These are phyloP conservation scores for Oconnorella tubifera DNA, from an alignment of 2,888 invertebrate genomes.

Conservation along the genomic window DNA sequence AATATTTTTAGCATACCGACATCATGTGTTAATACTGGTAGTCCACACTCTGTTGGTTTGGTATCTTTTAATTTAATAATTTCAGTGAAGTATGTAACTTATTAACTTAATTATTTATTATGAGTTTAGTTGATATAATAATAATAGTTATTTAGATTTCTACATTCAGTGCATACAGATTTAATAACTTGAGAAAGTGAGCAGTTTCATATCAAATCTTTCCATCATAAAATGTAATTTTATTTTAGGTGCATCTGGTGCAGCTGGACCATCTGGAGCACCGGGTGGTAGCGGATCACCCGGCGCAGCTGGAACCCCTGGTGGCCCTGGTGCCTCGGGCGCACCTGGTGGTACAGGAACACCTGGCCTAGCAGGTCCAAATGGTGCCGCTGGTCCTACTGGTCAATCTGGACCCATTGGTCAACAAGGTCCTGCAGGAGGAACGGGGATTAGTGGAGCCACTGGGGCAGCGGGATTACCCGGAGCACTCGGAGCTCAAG, in stretches of 20 bases:
- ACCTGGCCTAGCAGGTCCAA: constrained; percentile 23
- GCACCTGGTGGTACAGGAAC: constrained; percentile 25
- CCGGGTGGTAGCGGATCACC: constrained; percentile 9
- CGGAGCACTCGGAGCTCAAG: constrained; percentile 1
- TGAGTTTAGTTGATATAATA: too few species aligned
- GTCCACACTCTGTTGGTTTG: too few species aligned
- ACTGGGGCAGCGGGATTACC: not conserved
- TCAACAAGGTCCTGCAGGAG: not conserved
- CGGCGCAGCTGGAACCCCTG: constrained; percentile 17
- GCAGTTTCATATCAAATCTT: too few species aligned
- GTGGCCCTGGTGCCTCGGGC: constrained; percentile 18
- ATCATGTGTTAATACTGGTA: too few species aligned
- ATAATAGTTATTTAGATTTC: too few species aligned
- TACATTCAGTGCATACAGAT: too few species aligned
- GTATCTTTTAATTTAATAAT: too few species aligned
- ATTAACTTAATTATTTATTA: too few species aligned
- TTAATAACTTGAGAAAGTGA: too few species aligned
- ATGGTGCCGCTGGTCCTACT: constrained; percentile 22
- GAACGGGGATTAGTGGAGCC: not conserved
- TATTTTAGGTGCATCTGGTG: not conserved
- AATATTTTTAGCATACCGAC: too few species aligned
- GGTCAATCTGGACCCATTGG: constrained; percentile 28
- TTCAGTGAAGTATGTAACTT: too few species aligned
- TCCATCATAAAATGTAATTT: too few species aligned
- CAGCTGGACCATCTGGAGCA: not conserved